These are phyloP conservation scores for Rhodeus uyekii DNA, from an alignment of 2,797 vertebrate species.

Conservation along the genomic window DNA sequence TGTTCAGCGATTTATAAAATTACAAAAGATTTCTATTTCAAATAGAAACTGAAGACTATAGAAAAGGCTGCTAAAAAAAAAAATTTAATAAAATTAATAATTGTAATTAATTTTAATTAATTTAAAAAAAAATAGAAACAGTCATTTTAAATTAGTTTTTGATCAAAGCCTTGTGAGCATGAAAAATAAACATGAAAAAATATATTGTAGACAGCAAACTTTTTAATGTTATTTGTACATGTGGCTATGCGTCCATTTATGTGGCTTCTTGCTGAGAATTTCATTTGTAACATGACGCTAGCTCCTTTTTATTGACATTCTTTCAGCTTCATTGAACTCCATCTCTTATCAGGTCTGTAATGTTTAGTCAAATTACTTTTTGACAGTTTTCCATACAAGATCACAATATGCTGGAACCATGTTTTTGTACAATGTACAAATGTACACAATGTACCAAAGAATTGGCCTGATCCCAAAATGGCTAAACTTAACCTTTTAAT, in stretches of 20 bases:
- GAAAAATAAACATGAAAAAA: no score
- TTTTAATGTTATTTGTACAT: background rate
- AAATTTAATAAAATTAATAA: no score
- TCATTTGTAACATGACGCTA: background rate
- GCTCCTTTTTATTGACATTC: background rate
- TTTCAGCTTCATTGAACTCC: background rate
- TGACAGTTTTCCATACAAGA: background rate
- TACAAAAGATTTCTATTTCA: no score
- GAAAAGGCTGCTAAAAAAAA: no score
- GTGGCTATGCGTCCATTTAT: background rate
- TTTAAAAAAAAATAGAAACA: no score
- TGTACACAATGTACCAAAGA: no score
- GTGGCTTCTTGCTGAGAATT: background rate
- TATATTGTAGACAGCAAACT: no score
- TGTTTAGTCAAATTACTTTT: constrained; percentile 1
- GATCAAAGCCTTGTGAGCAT: background rate
- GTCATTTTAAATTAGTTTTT: background rate
- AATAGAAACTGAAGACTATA: no score
- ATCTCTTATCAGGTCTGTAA: background rate
- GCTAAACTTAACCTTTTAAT: no score
- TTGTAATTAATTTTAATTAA: no score
- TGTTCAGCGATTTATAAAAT: no score
- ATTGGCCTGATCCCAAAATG: no score
- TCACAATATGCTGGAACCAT: background rate
- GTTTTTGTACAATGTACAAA: background rate